Base-by-base conservation (phyloP, 2,888 invertebrate species). In the Coleophora flavipennella region DNA sequence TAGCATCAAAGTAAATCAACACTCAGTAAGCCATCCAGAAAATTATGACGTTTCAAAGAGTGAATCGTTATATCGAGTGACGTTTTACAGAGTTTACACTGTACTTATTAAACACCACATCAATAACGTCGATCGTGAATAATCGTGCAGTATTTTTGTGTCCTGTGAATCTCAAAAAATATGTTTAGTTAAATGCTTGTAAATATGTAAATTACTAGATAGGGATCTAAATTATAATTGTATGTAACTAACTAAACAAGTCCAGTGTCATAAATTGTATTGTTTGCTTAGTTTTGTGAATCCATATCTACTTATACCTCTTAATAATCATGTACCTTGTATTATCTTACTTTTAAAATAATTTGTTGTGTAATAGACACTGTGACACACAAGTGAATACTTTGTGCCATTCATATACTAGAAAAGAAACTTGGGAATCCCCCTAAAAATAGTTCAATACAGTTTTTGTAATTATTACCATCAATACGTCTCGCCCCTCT, bases 251-350 rank as follows among this genome's bases (percentile, higher is more conserved):
- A 57, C 59, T 42, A 38, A 59, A 68, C 59, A 61, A 55, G 56
- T 71, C 79, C 80, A 83, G 81, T 84, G 83, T 80, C 77, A 77
- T 79, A 76, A 67, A 60, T 55, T 59, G 57, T 55, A 59, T 56
- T 59, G 33, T 34, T 29, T 43, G 39, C 11, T 36, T 33, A 40
- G 39, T 39, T 39, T 45, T 44, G 39, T 43, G 40, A 42, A 40
- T 48, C 32, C 45, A 34, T 45, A 43, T 38, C 44, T 4, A 4
- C 20, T 40, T 49, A 40, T 55, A 52, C 52, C 53, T 52, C 49
- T 47, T 49, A 40, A 41, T 39, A 25, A 38, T 38, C 31, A 26
- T 6, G 20, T 20, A 20, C 20, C 3, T 20, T 20, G 6, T 20
- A 6, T 20, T 20, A 20, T 20, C 20, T 6, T 29, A 29, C 31